Conservation (phyloP, 2,797 vertebrate genomes). For the Galagoides demidoff region DNA sequence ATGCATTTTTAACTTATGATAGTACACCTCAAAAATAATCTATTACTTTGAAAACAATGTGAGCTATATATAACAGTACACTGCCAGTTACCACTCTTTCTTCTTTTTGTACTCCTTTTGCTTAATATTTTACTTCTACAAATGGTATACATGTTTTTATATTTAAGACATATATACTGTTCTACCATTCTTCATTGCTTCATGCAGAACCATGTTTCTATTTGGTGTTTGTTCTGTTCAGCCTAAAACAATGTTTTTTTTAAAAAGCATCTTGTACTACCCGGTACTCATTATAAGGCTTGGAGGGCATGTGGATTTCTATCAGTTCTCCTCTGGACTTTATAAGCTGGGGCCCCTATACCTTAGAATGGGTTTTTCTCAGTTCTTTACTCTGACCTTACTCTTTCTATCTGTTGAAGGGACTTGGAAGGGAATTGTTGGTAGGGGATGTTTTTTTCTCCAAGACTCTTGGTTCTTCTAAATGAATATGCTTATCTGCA, state of each 20-base stretch:
- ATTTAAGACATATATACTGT: neutral
- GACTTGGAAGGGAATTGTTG: neutral
- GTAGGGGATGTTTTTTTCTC: neutral
- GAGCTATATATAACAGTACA: neutral
- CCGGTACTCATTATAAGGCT: neutral
- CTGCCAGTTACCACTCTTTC: neutral
- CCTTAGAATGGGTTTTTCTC: neutral
- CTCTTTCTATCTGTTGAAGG: neutral
- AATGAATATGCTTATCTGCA: neutral
- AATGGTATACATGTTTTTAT: neutral
- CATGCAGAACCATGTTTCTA: neutral
- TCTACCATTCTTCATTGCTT: neutral
- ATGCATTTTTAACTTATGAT: neutral
- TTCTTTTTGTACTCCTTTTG: neutral
- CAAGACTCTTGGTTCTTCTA: neutral
- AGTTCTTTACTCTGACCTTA: neutral
- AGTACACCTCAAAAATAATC: neutral
- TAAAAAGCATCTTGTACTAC: neutral
- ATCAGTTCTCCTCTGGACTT: neutral
- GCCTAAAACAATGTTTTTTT: neutral
- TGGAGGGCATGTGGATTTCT: neutral
- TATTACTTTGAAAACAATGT: neutral
- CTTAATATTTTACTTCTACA: neutral
- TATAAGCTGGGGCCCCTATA: neutral
- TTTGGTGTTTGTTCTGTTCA: neutral